These are phyloP conservation scores for Loris lydekkerianus DNA, from an alignment of 2,797 vertebrate genomes.

Conservation along the genomic window DNA sequence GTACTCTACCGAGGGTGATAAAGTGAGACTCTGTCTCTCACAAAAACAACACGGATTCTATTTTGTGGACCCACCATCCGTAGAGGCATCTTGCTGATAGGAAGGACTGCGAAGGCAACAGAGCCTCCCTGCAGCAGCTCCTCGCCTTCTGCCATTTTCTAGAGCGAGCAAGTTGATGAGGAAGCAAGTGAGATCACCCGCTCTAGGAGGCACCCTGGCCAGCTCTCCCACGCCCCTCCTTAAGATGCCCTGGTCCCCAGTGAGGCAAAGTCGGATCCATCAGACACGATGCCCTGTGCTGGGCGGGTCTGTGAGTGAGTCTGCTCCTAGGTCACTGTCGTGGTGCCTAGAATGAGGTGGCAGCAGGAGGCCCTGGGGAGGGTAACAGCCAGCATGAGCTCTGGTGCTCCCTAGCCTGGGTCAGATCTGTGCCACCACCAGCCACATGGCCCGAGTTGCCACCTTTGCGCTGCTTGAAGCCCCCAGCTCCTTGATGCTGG, in stretches of 20 bases:
- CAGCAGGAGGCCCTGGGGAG: not conserved
- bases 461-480: not conserved
- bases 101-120: too few relatives aligned
- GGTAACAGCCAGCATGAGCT: accelerated
- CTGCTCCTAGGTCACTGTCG: accelerated
- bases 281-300: accelerated
- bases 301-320: accelerated
- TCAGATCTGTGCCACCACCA: not conserved
- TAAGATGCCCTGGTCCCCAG: not conserved
- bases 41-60: too few relatives aligned
- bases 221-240: not conserved
- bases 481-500: accelerated
- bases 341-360: not conserved
- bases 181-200: accelerated
- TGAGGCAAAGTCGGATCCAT: accelerated
- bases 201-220: accelerated
- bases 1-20: too few relatives aligned
- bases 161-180: accelerated
- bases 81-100: too few relatives aligned
- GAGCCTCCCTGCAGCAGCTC: accelerated
- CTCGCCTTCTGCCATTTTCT: not conserved
- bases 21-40: too few relatives aligned
- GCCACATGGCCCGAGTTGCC: not conserved
- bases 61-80: too few relatives aligned
- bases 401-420: not conserved